phyloP scores from a whole-genome alignment of 2,888 invertebrate species.

The Calliphora vomitoria region DNA sequence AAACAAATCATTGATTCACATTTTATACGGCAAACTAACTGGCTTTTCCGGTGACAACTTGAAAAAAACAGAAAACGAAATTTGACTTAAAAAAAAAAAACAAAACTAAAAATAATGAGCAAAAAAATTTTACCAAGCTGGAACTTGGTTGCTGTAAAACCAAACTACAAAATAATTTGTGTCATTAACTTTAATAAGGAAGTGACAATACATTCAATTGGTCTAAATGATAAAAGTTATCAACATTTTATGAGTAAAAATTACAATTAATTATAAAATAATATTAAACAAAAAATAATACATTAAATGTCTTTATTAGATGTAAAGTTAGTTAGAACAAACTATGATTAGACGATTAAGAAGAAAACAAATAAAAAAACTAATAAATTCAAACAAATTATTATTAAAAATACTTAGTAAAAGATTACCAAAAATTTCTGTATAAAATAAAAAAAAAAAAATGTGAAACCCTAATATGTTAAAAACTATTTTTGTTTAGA shows the following conservation, averaged over 20 bases:
- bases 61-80: slow-evolving; percentile 7
- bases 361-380: slow-evolving; percentile 29
- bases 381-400: neutral
- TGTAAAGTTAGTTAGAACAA: slow-evolving; percentile 69
- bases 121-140: slow-evolving; percentile 71
- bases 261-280: neutral
- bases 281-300: slow-evolving; percentile 32
- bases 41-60: slow-evolving; percentile 75
- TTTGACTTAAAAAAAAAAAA: neutral
- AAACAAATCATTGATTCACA: slow-evolving; percentile 65
- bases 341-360: slow-evolving; percentile 16
- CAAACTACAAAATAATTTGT: slow-evolving; percentile 14
- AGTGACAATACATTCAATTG: neutral
- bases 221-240: neutral
- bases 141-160: slow-evolving; percentile 69
- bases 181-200: neutral
- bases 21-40: slow-evolving; percentile 72
- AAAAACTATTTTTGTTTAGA: slow-evolving; percentile 14
- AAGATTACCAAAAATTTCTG: neutral
- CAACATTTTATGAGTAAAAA: neutral
- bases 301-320: slow-evolving; percentile 60
- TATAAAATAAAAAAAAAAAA: neutral
- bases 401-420: slow-evolving; percentile 15
- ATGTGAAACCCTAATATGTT: slow-evolving; percentile 21
- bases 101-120: no score